Percentiles rank a stretch among this genome's conserved stretches.
phyloP scores from a whole-genome alignment of 2,113 vertebrate species.

The Ivindomyrus marchei region DNA sequence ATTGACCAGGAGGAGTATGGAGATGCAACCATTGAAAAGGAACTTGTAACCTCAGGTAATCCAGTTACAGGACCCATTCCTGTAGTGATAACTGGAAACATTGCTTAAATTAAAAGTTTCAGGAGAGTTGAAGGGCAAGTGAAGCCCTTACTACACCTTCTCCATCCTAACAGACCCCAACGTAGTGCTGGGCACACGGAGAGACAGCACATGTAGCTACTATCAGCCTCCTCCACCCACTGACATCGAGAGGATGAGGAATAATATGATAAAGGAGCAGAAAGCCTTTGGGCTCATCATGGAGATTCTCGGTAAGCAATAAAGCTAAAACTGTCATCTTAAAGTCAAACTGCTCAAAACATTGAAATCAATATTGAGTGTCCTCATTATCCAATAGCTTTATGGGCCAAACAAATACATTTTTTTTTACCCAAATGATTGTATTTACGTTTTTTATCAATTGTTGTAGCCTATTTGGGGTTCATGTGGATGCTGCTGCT shows the following conservation, averaged over 20 bases:
- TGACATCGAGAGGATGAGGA: conserved; percentile 77
- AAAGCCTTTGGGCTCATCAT: conserved; percentile 78
- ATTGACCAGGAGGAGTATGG: conserved; percentile 79
- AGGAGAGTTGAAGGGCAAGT: neutral
- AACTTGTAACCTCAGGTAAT: conserved; percentile 47
- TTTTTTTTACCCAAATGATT: neutral
- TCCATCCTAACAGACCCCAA: conserved; percentile 60
- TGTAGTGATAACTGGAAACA: neutral
- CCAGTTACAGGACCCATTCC: neutral
- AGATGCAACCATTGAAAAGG: conserved; percentile 47
- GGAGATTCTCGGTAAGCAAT: conserved; percentile 77
- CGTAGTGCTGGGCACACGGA: conserved; percentile 52
- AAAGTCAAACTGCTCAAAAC: neutral
- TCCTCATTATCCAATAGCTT: neutral
- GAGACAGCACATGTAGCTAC: conserved; percentile 73
- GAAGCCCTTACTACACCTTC: neutral
- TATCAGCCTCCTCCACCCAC: conserved; percentile 74
- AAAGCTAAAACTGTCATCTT: neutral
- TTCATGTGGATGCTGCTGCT: conserved; percentile 91
- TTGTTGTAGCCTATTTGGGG: conserved; percentile 71
- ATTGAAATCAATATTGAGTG: neutral
- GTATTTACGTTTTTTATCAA: conserved; percentile 24
- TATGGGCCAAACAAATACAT: neutral
- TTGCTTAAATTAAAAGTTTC: neutral
- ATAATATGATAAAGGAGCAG: conserved; percentile 74